Percentiles rank a stretch among this genome's conserved stretches.
These are phyloP conservation scores for Nansenia antarctica DNA, from an alignment of 2,113 vertebrate genomes.

Conservation along the genomic window DNA sequence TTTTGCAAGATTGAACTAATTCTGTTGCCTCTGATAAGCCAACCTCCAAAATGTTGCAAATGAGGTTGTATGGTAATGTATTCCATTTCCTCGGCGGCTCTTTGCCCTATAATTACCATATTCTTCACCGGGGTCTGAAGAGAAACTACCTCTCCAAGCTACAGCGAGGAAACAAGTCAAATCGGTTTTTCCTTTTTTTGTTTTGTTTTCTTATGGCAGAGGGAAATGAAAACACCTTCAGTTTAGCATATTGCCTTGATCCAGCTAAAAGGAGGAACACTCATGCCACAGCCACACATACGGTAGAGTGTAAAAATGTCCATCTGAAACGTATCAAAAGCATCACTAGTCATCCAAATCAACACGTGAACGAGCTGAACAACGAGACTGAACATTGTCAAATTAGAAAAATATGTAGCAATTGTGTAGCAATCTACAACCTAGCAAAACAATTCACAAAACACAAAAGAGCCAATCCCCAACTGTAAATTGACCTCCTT, in stretches of 20 bases:
- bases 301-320: not conserved
- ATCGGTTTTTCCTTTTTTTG: conserved; percentile 44
- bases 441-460: not conserved
- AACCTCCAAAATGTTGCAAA: conserved; percentile 13
- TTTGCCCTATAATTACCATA: conserved; percentile 43
- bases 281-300: too few species aligned
- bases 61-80: conserved; percentile 23
- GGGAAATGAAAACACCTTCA: conserved; percentile 20
- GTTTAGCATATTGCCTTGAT: conserved; percentile 30
- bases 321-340: not conserved
- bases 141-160: conserved; percentile 37
- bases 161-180: conserved; percentile 39
- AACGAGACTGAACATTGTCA: not conserved
- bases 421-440: too few species aligned
- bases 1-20: conserved; percentile 14
- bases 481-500: too few species aligned
- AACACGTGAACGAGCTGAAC: not conserved
- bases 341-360: not conserved
- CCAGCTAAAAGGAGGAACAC: too few species aligned
- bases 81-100: conserved; percentile 36
- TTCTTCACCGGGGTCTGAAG: conserved; percentile 30
- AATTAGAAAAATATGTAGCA: not conserved
- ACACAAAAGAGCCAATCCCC: not conserved
- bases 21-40: not conserved
- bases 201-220: conserved; percentile 19